Percentiles rank a stretch among this genome's conserved stretches.
These are phyloP conservation scores for Ammodytes marinus DNA, from an alignment of 2,113 vertebrate genomes.

Conservation along the genomic window DNA sequence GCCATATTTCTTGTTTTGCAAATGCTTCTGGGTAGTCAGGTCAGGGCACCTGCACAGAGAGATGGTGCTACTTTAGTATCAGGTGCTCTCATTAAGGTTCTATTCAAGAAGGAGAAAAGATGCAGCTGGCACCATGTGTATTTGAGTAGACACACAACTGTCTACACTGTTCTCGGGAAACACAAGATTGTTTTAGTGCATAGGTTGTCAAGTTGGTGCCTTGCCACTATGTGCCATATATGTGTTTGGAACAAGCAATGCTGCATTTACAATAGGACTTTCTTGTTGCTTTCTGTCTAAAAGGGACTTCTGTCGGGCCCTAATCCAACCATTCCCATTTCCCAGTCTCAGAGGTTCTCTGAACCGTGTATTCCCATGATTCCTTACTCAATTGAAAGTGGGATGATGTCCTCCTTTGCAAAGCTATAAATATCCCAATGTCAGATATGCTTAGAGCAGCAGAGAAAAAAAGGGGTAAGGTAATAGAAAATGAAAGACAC, in stretches of 20 bases:
- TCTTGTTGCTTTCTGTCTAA: conserved; percentile 18
- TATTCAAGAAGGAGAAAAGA: not conserved
- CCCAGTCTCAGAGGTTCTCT: not conserved
- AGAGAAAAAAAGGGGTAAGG: conserved; percentile 8
- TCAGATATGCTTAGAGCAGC: conserved; percentile 50
- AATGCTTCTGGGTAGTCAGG: no score
- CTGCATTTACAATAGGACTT: conserved; percentile 17
- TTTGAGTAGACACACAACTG: not conserved
- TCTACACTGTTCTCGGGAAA: not conserved
- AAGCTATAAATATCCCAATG: conserved; percentile 74
- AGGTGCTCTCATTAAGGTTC: not conserved
- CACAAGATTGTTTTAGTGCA: not conserved
- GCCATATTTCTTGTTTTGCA: no score
- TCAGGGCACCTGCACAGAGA: no score
- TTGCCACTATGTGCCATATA: conserved; percentile 12
- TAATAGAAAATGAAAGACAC: not conserved
- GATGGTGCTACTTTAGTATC: not conserved
- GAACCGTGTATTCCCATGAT: conserved; percentile 13
- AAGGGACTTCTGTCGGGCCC: conserved; percentile 9
- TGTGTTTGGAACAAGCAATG: conserved; percentile 9
- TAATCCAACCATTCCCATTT: not conserved
- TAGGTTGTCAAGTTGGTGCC: conserved; percentile 2
- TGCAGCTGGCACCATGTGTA: not conserved
- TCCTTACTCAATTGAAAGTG: conserved; percentile 42
- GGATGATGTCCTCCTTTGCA: conserved; percentile 69